Evolutionary conservation across 2,797 vertebrate genomes (phyloP).

Genomic region (Oreortyx pictus): DNA sequence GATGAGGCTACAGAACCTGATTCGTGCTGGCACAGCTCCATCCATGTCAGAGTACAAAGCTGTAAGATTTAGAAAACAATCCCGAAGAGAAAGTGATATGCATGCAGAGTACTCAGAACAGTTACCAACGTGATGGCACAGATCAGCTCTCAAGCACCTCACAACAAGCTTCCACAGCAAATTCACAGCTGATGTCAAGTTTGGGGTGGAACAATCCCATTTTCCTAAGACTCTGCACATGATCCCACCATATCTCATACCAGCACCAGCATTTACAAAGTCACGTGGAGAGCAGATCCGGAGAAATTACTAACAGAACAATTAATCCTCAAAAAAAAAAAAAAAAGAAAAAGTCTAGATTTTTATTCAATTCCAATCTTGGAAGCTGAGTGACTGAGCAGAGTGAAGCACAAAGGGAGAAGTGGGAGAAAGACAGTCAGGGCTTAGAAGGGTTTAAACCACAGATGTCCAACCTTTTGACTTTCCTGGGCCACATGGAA

Average conservation of each 20-base stretch:
- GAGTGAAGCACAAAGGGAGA: not conserved
- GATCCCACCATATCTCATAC: not conserved
- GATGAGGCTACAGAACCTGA: not conserved
- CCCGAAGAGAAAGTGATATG: accelerated
- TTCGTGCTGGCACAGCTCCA: not conserved
- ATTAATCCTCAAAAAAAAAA: not conserved
- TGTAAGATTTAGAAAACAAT: not conserved
- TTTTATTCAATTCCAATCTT: not conserved
- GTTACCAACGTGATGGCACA: not conserved
- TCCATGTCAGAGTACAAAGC: not conserved
- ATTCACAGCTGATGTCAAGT: not conserved
- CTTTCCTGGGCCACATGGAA: too few relatives aligned
- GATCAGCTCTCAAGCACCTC: not conserved
- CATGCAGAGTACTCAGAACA: not conserved
- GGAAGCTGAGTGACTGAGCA: not conserved
- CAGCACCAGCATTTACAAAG: not conserved
- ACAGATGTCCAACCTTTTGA: too few relatives aligned
- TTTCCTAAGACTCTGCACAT: slow-evolving; percentile 36
- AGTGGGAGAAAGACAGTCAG: not conserved
- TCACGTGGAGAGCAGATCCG: not conserved
- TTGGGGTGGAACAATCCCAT: not conserved
- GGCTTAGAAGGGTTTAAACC: not conserved
- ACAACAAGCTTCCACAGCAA: not conserved
- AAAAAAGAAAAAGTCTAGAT: not conserved
- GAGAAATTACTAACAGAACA: not conserved